These are phyloP conservation scores for Indri indri DNA, from an alignment of 2,113 vertebrate species.

Conservation along the genomic window DNA sequence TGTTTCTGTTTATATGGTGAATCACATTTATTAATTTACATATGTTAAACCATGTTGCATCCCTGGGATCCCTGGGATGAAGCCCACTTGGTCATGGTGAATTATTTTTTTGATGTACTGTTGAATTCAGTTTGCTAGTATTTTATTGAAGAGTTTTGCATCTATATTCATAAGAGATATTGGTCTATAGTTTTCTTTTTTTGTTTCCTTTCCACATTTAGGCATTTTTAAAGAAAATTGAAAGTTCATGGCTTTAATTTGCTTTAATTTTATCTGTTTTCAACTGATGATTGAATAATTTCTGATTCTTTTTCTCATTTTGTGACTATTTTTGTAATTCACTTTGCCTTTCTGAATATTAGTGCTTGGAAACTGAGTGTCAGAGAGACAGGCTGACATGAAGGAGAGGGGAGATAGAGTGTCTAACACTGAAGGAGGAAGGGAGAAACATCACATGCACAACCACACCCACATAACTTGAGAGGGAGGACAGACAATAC, in stretches of 20 bases:
- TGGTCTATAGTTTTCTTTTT: too few species aligned
- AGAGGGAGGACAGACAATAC: not conserved
- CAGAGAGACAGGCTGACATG: not conserved
- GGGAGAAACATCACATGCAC: not conserved
- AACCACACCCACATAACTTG: rapidly evolving
- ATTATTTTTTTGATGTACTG: too few species aligned
- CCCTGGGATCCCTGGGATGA: too few species aligned
- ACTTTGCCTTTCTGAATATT: slow-evolving; percentile 9
- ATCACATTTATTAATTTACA: too few species aligned
- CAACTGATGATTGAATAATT: not conserved
- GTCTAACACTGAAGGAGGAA: not conserved
- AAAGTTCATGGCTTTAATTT: not conserved
- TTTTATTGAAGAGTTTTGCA: too few species aligned
- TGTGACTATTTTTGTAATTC: slow-evolving; percentile 23
- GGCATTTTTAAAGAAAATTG: slow-evolving; percentile 39
- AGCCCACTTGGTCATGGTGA: too few species aligned
- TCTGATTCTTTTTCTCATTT: not conserved
- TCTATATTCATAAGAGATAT: too few species aligned
- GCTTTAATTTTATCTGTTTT: slow-evolving; percentile 27
- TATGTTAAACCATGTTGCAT: too few species aligned
- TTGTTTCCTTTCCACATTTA: not conserved
- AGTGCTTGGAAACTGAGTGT: not conserved
- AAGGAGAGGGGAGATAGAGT: not conserved
- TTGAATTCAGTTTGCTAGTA: too few species aligned
- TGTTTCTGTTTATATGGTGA: too few species aligned